phyloP scores from a whole-genome alignment of 2,113 vertebrate species.

The Raphicerus campestris region DNA sequence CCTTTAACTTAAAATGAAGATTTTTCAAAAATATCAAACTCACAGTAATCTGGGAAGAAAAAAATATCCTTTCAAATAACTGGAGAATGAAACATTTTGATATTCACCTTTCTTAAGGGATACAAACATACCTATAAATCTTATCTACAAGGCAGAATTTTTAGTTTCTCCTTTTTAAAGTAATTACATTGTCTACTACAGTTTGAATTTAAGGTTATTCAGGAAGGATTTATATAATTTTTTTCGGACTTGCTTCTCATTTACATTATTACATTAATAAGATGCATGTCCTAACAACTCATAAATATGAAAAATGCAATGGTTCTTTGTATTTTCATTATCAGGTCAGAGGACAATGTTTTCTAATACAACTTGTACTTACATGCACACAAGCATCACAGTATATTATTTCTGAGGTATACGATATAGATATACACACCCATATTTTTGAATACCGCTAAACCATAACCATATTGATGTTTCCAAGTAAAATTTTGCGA shows the following conservation, averaged over 20 bases:
- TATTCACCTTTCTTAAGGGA: constrained; percentile 52
- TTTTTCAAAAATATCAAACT: constrained; percentile 33
- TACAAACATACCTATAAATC: constrained; percentile 35
- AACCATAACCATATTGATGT: not conserved
- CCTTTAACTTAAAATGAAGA: constrained; percentile 54
- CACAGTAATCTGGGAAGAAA: constrained; percentile 38
- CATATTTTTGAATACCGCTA: not conserved
- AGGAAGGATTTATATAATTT: not conserved
- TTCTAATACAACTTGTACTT: not conserved
- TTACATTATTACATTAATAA: not conserved
- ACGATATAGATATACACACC: not conserved
- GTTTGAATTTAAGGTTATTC: not conserved
- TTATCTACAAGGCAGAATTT: constrained; percentile 28
- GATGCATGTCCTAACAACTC: not conserved
- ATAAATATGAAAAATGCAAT: not conserved
- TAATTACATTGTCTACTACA: constrained; percentile 3
- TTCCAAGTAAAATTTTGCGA: not conserved
- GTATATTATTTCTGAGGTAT: not conserved
- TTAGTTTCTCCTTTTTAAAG: constrained; percentile 31
- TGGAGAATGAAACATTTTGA: constrained; percentile 42
- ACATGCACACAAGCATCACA: not conserved
- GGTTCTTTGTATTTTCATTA: not conserved
- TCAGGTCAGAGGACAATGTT: not conserved
- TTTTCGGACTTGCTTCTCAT: not conserved
- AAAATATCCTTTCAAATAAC: constrained; percentile 36